Percentiles rank a stretch among this genome's conserved stretches.
Evolutionary conservation across 2,797 vertebrate species (phyloP).

Genomic region (Chelonia mydas): DNA sequence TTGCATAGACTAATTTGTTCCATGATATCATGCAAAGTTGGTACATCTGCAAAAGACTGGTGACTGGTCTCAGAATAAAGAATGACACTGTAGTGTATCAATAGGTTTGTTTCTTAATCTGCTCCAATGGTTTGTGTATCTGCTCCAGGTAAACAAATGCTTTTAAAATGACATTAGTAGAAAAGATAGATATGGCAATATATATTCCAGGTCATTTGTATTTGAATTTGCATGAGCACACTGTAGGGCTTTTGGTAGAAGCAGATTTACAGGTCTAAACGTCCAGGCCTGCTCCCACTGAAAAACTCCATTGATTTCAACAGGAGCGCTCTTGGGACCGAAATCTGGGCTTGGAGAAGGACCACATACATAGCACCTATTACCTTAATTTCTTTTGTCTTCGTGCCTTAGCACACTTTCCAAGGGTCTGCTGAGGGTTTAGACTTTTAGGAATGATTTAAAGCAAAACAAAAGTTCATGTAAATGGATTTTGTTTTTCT

Average conservation of each 20-base stretch:
- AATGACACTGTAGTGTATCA: neutral
- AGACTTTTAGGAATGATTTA: neutral
- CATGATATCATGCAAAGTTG: neutral
- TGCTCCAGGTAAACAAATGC: accelerated
- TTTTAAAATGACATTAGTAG: neutral
- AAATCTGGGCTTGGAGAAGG: neutral
- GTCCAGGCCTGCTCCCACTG: neutral
- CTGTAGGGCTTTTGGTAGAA: neutral
- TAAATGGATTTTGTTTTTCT: neutral
- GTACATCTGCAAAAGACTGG: neutral
- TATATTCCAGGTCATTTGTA: neutral
- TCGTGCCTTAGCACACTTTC: neutral
- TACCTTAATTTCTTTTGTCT: neutral
- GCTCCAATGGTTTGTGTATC: accelerated
- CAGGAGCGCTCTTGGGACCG: no score
- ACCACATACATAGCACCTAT: accelerated
- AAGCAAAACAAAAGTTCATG: neutral
- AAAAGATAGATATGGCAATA: neutral
- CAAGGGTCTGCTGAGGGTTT: neutral
- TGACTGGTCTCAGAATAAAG: neutral
- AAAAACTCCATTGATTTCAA: neutral
- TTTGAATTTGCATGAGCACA: neutral
- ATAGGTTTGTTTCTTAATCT: neutral
- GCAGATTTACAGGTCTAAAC: neutral
- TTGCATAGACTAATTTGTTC: neutral